A percentile compares a stretch with the other conserved stretches of the same genome.
Conservation (phyloP, 2,113 vertebrate genomes). For the Numida meleagris region DNA sequence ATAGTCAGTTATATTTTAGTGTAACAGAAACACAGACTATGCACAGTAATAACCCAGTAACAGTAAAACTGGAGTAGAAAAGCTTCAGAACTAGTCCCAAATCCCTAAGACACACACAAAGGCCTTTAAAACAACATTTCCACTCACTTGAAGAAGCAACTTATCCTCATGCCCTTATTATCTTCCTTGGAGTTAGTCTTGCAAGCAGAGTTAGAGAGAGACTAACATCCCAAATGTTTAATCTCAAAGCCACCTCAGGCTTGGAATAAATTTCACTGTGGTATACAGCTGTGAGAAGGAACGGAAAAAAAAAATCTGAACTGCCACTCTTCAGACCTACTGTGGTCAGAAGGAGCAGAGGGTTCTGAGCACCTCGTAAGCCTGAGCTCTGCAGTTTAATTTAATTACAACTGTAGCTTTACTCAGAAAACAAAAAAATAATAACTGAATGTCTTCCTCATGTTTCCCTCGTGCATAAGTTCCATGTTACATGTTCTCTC, state of each 20-base stretch:
- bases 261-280: neutral
- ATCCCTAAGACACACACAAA: neutral
- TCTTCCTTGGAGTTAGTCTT: neutral
- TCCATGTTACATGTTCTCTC: conserved; percentile 43
- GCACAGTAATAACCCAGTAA: neutral
- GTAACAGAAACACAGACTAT: neutral
- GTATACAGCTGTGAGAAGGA: neutral
- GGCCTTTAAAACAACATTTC: neutral
- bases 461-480: conserved; percentile 54
- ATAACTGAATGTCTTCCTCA: conserved; percentile 38
- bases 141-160: neutral
- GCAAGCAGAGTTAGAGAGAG: neutral
- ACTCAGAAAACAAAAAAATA: conserved; percentile 38
- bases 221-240: neutral
- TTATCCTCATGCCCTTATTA: neutral
- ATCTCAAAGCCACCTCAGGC: neutral
- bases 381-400: neutral
- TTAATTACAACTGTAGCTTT: conserved; percentile 23
- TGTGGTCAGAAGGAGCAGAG: neutral
- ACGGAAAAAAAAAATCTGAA: neutral
- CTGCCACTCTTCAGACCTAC: neutral
- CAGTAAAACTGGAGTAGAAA: neutral
- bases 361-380: neutral
- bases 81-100: neutral
- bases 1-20: neutral